Evolutionary conservation across 1,140 invertebrate genomes (phyloP), one percentile per base, ranked within the genome.

Genomic region (Oryzaephilus surinamensis): DNA sequence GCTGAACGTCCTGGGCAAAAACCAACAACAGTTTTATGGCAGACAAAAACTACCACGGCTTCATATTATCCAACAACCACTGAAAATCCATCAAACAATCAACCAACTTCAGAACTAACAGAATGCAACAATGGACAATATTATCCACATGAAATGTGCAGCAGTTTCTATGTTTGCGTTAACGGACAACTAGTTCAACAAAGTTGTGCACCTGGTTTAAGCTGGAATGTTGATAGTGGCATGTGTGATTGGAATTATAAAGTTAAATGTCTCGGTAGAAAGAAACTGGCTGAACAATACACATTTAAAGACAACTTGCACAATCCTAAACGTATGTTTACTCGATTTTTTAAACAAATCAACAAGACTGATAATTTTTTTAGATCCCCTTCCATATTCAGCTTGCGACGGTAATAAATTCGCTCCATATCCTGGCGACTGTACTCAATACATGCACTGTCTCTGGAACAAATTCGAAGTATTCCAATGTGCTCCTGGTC

Each of bases 391-490:
- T 39, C 59, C 63, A 51, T 70, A 63, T 21, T 66, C 65, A 40
- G 50, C 60, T 1, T 86, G 84, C 50, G 59, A 72, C 14, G 46
- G 42, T 23, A 55, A 55, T 29, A 18, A 38, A 24, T 82, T 76
- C 48, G 68, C 71, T 0, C 48, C 63, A 2, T 72, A 78, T 32
- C 73, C 77, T 4, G 71, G 70, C 0, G 78, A 86, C 48, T 91
- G 86, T 47, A 66, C 65, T 1, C 73, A 77, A 36, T 91, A 87
- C 53, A 65, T 77, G 31, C 73, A 81, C 15, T 92, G 87, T 54
- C 62, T 86, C 2, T 87, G 84, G 71, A 83, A 84, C 12, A 74
- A 77, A 48, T 77, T 76, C 11, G 71, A 85, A 53, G 63, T 73
- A 19, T 81, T 77, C 44, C 63, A 73, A 1, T 90, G 86, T 59